Evolutionary conservation across 2,888 invertebrate species (phyloP), one percentile per base, ranked within the genome.

Genomic region (Lithophane semibrunnea): DNA sequence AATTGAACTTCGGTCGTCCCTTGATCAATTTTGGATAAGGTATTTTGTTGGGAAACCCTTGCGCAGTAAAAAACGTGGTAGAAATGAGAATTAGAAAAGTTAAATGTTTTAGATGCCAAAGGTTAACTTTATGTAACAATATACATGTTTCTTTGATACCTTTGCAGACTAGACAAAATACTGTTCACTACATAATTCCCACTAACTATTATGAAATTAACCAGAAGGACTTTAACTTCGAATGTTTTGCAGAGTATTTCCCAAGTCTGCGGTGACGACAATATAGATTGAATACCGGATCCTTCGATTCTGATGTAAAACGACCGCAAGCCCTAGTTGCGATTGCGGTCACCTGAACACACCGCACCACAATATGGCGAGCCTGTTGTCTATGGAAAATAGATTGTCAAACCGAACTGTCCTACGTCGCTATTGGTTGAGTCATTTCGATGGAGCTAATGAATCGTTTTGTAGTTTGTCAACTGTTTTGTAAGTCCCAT

Each of bases 21-120:
- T 88, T 90, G 88, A 88, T 91, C 89, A 91, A 91, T 89, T 86
- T 89, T 89, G 86, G 85, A 88, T 86, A 86, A 86, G 80, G 80
- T 80, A 80, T 87, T 88, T 86, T 86, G 79, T 76, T 54, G 21
- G 76, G 24, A 64, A 78, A 73, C 79, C 80, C 63, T 74, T 80
- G 54, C 54, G 60, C 52, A 29, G 76, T 78, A 76, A 74, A 64
- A 75, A 71, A 65, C 68, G 77, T 83, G 80, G 44, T 66, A 21
- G 29, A 77, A 70, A 58, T 74, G 72, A 67, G 63, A 76, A 80
- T 80, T 68, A 58, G 72, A 56, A 60, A 68, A 78, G 65, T 37
- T 42, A 60, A 60, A 71, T 74, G 67, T 75, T 70, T 75, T 63
- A 71, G 66, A 72, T 63, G 49, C 60, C 21, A 60, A 67, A 75